Percentiles rank a stretch among this genome's conserved stretches.
phyloP scores from a whole-genome alignment of 2,797 vertebrate genomes.

The Serranus cabrilla region DNA sequence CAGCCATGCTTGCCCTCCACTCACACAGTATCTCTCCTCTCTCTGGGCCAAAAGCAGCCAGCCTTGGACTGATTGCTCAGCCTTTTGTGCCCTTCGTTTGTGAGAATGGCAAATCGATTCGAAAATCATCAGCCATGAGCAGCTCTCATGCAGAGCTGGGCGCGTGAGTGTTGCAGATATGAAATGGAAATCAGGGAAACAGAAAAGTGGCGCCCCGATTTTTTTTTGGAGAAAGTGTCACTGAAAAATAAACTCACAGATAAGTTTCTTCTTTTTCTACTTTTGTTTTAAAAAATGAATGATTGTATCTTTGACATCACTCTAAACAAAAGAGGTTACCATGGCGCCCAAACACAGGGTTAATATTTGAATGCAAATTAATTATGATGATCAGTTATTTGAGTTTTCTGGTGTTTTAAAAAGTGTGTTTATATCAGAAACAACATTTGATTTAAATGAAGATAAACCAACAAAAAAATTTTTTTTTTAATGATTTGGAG shows the following conservation, averaged over 20 bases:
- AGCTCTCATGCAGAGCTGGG: conserved; percentile 72
- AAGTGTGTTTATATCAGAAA: neutral
- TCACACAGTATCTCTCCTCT: conserved; percentile 73
- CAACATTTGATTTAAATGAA: neutral
- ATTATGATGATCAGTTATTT: neutral
- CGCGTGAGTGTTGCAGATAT: conserved; percentile 74
- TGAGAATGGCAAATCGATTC: conserved; percentile 81
- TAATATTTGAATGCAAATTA: neutral
- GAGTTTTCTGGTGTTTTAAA: neutral
- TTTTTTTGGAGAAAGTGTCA: conserved; percentile 27
- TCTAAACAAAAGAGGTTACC: neutral
- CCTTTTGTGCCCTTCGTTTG: conserved; percentile 84
- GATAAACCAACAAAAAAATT: neutral
- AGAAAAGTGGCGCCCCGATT: conserved; percentile 31
- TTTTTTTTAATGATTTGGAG: too few relatives aligned
- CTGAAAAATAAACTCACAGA: conserved; percentile 41
- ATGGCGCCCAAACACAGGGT: too few relatives aligned
- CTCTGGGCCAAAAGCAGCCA: conserved; percentile 81
- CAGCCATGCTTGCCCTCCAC: conserved; percentile 84
- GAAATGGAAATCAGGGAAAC: conserved; percentile 77
- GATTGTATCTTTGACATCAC: neutral
- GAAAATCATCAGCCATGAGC: conserved; percentile 82
- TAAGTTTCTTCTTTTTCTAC: conserved; percentile 11
- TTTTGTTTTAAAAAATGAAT: neutral
- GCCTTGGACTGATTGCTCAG: conserved; percentile 84